Conservation (phyloP, 2,113 vertebrate genomes). For the Clarias macrocephalus region DNA sequence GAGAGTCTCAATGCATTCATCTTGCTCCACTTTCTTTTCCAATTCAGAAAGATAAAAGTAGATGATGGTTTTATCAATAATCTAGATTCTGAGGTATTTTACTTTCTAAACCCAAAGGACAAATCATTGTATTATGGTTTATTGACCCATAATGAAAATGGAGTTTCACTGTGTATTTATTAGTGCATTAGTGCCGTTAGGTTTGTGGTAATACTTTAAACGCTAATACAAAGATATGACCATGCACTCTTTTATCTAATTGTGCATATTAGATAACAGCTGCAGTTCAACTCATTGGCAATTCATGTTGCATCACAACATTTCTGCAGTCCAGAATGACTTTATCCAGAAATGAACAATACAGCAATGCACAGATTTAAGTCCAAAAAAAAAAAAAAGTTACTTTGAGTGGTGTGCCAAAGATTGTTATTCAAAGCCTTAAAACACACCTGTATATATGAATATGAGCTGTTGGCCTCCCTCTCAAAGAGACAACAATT, state of each 20-base stretch:
- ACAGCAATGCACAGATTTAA: not conserved
- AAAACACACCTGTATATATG: constrained; percentile 47
- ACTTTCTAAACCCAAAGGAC: not conserved
- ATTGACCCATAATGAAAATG: constrained; percentile 12
- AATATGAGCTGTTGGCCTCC: constrained; percentile 34
- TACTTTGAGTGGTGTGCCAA: constrained; percentile 10
- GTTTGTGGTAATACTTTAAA: not conserved
- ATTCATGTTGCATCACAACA: not conserved
- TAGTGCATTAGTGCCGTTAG: not conserved
- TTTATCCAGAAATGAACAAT: not conserved
- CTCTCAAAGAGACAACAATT: constrained; percentile 45
- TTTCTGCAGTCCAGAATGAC: not conserved
- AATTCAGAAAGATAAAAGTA: constrained; percentile 25
- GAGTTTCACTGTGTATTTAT: not conserved
- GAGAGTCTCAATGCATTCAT: constrained; percentile 28
- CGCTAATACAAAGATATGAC: not conserved
- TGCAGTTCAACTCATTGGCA: not conserved
- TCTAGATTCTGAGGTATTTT: not conserved
- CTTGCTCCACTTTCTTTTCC: constrained; percentile 43
- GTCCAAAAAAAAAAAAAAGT: not conserved
- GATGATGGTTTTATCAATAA: constrained; percentile 14
- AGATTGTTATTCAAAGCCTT: constrained; percentile 27
- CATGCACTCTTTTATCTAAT: constrained; percentile 1
- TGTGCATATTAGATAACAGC: not conserved
- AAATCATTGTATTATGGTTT: not conserved